phyloP scores from a whole-genome alignment of 2,113 vertebrate species.

The Oreochromis spilurus region DNA sequence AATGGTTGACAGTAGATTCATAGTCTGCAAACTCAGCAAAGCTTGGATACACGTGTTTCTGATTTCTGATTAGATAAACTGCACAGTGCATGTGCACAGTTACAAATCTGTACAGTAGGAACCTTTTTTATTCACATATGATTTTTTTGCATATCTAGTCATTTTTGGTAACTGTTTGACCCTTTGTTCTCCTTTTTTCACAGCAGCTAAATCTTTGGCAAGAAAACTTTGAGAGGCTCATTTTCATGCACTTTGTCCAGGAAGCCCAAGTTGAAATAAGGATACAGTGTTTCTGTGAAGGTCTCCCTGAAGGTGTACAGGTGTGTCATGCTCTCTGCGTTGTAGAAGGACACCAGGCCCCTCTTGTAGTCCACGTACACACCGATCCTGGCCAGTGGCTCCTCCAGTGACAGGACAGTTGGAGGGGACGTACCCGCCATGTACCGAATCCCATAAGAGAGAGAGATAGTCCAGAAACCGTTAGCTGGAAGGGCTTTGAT shows the following conservation, averaged over 20 bases:
- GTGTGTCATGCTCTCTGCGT: slow-evolving; percentile 77
- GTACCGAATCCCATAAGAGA: slow-evolving; percentile 79
- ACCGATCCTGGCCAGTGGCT: slow-evolving; percentile 69
- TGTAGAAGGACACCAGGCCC: slow-evolving; percentile 78
- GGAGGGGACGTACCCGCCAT: slow-evolving; percentile 77
- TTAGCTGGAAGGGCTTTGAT: slow-evolving; percentile 76
- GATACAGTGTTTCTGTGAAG: slow-evolving; percentile 74
- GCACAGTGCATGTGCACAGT: not conserved
- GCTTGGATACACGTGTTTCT: not conserved
- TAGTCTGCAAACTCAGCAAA: not conserved
- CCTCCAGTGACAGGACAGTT: slow-evolving; percentile 70
- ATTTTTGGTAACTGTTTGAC: not conserved
- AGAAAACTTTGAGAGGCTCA: slow-evolving; percentile 78
- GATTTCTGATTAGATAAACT: not conserved
- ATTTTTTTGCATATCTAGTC: not conserved
- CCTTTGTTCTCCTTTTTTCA: not conserved
- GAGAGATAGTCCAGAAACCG: slow-evolving; percentile 78
- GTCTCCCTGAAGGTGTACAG: slow-evolving; percentile 76
- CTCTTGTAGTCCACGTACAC: slow-evolving; percentile 78
- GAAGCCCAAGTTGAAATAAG: slow-evolving; percentile 77
- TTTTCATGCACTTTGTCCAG: slow-evolving; percentile 79
- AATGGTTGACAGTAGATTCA: slow-evolving; percentile 6
- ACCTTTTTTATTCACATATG: not conserved
- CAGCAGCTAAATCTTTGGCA: slow-evolving; percentile 70
- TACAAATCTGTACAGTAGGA: not conserved